Base-by-base conservation (phyloP, 1,140 invertebrate species). In the Apis cerana region DNA sequence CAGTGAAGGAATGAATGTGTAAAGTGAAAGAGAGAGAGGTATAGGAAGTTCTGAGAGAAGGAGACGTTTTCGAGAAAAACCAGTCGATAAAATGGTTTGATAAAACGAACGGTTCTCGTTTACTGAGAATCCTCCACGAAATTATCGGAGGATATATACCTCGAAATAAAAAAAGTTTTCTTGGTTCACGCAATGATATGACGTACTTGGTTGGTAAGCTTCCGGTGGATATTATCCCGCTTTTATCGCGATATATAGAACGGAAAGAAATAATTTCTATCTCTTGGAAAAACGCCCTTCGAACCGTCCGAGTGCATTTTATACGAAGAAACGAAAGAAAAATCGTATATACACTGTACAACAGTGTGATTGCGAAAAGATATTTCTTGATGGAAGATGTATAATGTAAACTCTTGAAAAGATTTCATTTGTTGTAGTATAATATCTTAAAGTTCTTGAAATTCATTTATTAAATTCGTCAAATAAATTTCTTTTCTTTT, bases 81-180 rank as follows among this genome's bases (percentile, higher is more conserved):
- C 48, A 52, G 48, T 58, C 59, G 82, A 83, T 72, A 72, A 68
- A 77, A 23, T 23, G 59, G 76, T 83, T 83, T 52, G 82, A 80
- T 83, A 80, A 80, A 59, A 8, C 62, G 64, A 17, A 59, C 17
- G 33, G 10, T 15, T 7, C 3, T 59, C 19, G 33, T 12, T 19
- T 1, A 27, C 10, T 27, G 1, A 27, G 65, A 67, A n/a, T 61
- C 33, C 3, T 27, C 8, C 2, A 8, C 1, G 54, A 75, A 58
- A 68, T 75, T 75, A 33, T 12, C 65, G 19, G 15, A 43, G 33
- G 21, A 59, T 19, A 0, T 33, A 23, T 23, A 27, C 1, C 12
- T 15, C 43, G 21, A 54, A 33, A 52, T 67, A 65, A 21, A 10
- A 80, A 56, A n/a, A 12, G 43, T 17, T 17, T 11, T 23, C 21